Evolutionary conservation across 2,797 vertebrate species (phyloP), one percentile per base, ranked within the genome.

Genomic region (Spinibarbus caldwelli): DNA sequence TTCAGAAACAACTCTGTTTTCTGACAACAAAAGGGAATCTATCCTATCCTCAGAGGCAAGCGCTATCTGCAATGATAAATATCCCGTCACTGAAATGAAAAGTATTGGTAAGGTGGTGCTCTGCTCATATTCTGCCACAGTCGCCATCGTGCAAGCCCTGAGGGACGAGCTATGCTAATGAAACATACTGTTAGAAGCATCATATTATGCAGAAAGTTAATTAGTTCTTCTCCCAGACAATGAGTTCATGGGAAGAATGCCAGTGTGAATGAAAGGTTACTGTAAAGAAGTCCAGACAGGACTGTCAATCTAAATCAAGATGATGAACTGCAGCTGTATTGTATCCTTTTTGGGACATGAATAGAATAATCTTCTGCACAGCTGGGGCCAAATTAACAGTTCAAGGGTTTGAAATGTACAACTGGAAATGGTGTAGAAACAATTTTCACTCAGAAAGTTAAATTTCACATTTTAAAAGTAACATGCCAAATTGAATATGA

Each of bases 151-250:
- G 66, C 62, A 47, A 82, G 4, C 21, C 80, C 52, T 43, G 26
- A 82, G 68, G 49, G 43, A 73, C 49, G 14, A 38, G 57, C 68
- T 57, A 62, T 38, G 31, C 41, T 86, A 78, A 72, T 79, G 70
- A 73, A 64, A 82, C 54, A 43, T 75, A 86, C 75, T 67, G 71
- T 79, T 43, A 66, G 34, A 66, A 66, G 36, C 47, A 52, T 57
- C 45, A 57, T 67, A 57, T 86, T 84, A 83, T 86, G 57, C 86
- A 80, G 29, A 86, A 38, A 83, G 70, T 73, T 80, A 75, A 80
- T 84, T 75, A 68, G 68, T n/a, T 41, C 52, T 6, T 77, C 34
- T 66, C 47, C 38, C 31, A 85, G 54, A 64, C 21, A 43, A 21
- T 34, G 43, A 47, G 80, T 78, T 78, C 38, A 71, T 19, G 64